Percentiles rank a stretch among this genome's conserved stretches.
Conservation (phyloP, 2,888 invertebrate genomes). For the Junonia oenone region DNA sequence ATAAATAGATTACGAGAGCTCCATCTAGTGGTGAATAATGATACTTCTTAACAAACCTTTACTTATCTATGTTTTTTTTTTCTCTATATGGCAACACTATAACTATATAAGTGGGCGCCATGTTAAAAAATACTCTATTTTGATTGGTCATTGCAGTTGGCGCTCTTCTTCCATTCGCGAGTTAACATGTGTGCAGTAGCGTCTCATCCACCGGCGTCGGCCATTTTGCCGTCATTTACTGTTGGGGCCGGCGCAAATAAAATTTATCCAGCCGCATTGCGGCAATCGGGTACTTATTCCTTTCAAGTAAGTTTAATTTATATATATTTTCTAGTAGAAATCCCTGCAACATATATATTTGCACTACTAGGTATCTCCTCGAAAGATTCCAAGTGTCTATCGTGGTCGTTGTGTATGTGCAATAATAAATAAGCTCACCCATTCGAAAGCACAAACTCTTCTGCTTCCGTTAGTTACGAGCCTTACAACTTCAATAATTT, state of each 20-base stretch:
- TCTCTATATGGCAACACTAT: constrained; percentile 47
- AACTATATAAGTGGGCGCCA: constrained; percentile 56
- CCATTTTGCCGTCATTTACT: constrained; percentile 56
- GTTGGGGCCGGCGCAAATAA: constrained; percentile 29
- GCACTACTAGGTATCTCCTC: constrained; percentile 84
- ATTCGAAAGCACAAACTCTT: constrained; percentile 68
- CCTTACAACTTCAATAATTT: constrained; percentile 41
- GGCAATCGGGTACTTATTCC: constrained; percentile 48
- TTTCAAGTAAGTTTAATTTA: constrained; percentile 44
- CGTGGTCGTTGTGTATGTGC: constrained; percentile 82
- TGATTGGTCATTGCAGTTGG: constrained; percentile 56
- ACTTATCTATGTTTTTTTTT: not conserved
- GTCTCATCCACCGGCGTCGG: constrained; percentile 45
- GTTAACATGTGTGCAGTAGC: constrained; percentile 30
- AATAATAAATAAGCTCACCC: constrained; percentile 71
- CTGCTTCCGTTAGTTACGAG: constrained; percentile 77
- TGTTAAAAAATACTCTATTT: constrained; percentile 50
- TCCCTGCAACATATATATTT: constrained; percentile 38
- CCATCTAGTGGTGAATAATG: constrained; percentile 33
- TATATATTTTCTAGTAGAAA: not conserved
- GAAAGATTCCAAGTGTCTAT: constrained; percentile 53
- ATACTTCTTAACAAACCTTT: not conserved
- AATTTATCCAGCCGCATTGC: constrained; percentile 60
- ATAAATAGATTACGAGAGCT: not conserved
- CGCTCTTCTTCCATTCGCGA: constrained; percentile 27